Evolutionary conservation across 2,888 invertebrate genomes (phyloP).

Genomic region (Anoplius nigerrimus): DNA sequence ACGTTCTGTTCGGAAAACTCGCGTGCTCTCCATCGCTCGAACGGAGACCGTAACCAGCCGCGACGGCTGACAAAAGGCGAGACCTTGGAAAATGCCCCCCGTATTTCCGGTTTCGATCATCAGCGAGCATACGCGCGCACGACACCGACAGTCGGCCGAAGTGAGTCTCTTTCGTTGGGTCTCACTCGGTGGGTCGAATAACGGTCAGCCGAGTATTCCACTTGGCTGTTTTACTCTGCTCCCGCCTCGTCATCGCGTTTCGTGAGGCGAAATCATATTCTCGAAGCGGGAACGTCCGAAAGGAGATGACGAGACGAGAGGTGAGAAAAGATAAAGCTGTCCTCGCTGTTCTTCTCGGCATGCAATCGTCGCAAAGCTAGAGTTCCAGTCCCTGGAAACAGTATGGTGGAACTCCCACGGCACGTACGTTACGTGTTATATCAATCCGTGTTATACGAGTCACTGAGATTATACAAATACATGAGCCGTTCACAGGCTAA

Average conservation of each 20-base stretch:
- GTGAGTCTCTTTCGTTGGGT: conserved; percentile 54
- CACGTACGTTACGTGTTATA: too few species aligned
- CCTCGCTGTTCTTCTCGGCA: too few species aligned
- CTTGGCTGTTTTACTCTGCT: conserved; percentile 54
- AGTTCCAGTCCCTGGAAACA: too few species aligned
- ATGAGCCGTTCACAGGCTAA: too few species aligned
- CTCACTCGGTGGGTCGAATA: conserved; percentile 69
- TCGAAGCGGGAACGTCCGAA: conserved; percentile 2
- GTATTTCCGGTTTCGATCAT: conserved; percentile 14
- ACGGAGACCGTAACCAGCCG: background rate
- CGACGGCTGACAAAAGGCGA: background rate
- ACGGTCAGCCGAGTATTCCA: conserved; percentile 68
- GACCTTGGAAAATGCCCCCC: too few species aligned
- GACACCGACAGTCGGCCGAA: conserved; percentile 38
- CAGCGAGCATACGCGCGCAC: conserved; percentile 16
- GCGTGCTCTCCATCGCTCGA: background rate
- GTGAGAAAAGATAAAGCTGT: too few species aligned
- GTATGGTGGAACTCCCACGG: too few species aligned
- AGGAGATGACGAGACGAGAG: background rate
- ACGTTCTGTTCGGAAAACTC: too few species aligned
- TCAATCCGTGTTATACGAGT: too few species aligned
- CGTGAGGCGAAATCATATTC: conserved; percentile 10
- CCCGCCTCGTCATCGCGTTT: conserved; percentile 16
- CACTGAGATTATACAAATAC: too few species aligned
- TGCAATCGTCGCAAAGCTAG: too few species aligned